Conservation (phyloP, 2,113 vertebrate species). For the Chloropsis cyanopogon region DNA sequence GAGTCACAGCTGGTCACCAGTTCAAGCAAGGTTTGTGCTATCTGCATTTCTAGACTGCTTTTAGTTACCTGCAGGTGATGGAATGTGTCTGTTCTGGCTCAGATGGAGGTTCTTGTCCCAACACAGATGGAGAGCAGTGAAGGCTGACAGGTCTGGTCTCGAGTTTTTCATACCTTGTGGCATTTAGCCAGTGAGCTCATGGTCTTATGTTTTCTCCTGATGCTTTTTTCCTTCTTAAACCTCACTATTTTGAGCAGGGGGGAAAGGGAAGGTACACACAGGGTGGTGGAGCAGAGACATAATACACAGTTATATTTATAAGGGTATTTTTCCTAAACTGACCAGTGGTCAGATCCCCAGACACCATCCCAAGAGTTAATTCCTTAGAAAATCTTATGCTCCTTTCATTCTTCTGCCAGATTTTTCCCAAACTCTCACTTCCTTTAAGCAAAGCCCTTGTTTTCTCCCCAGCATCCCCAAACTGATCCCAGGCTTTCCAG, state of each 20-base stretch:
- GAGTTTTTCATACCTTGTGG: neutral
- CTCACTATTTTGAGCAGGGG: rapidly evolving
- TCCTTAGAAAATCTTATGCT: neutral
- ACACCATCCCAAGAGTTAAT: neutral
- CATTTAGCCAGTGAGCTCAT: neutral
- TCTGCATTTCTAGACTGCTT: neutral
- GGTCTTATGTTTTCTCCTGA: neutral
- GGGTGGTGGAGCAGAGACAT: neutral
- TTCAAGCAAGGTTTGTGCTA: neutral
- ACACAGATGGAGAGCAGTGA: neutral
- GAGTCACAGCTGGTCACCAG: neutral
- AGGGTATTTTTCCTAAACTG: neutral
- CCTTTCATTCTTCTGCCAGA: neutral
- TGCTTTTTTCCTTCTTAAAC: neutral
- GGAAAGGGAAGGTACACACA: neutral
- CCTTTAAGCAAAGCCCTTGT: neutral
- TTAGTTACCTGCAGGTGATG: neutral
- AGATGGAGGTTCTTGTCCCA: neutral
- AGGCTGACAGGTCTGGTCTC: neutral
- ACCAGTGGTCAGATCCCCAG: neutral
- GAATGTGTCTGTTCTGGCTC: neutral
- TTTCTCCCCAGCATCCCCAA: neutral
- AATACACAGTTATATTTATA: neutral
- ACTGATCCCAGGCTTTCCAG: neutral
- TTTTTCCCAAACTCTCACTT: neutral